Percentiles rank a stretch among this genome's conserved stretches.
Conservation (phyloP, 1,140 invertebrate species). For the Polypedilum pembai region DNA sequence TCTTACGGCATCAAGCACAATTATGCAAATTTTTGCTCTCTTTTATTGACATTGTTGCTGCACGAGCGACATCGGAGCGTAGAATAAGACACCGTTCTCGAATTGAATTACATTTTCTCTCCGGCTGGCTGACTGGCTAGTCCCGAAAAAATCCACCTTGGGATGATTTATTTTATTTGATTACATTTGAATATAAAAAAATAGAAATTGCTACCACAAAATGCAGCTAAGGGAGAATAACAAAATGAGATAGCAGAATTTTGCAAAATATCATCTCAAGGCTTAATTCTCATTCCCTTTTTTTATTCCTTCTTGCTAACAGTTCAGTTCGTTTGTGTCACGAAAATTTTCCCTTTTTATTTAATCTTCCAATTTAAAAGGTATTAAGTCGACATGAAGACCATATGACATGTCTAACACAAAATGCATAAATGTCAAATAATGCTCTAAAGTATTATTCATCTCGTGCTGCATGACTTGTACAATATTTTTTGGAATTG, state of each 20-base stretch:
- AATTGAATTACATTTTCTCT: neutral
- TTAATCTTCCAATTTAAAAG: neutral
- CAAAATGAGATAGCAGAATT: no score
- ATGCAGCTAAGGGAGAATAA: no score
- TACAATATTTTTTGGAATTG: neutral
- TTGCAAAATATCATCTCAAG: no score
- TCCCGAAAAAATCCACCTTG: neutral
- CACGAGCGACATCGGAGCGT: neutral
- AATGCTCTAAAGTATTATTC: neutral
- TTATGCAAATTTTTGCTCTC: neutral
- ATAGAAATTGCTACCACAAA: no score
- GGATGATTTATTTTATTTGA: neutral
- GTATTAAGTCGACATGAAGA: conserved; percentile 5
- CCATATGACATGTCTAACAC: neutral
- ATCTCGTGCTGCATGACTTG: neutral
- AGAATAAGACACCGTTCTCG: neutral
- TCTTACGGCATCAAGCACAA: neutral
- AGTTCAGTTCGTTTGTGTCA: no score
- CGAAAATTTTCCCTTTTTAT: neutral
- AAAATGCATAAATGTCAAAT: conserved; percentile 14
- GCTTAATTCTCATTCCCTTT: no score
- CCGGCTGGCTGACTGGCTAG: neutral
- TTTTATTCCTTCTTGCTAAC: no score
- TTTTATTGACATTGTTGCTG: neutral
- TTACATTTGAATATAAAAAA: no score